Percentiles rank a stretch among this genome's conserved stretches.
These are phyloP conservation scores for Cygnus atratus DNA, from an alignment of 2,113 vertebrate genomes.

Conservation along the genomic window DNA sequence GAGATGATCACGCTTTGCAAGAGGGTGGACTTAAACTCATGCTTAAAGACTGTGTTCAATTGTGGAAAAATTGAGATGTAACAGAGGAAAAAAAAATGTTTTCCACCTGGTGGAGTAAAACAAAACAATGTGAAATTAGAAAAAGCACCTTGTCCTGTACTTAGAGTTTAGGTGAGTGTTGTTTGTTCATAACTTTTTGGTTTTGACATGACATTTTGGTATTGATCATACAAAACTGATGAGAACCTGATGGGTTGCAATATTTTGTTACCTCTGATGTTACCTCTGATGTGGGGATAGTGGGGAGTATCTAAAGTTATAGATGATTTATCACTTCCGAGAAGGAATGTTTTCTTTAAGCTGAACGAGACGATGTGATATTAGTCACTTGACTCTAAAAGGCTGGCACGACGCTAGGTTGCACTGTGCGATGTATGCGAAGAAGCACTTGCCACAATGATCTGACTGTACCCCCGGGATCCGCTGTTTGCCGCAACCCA, in stretches of 20 bases:
- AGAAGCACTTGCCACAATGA: slow-evolving; percentile 58
- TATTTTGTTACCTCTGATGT: slow-evolving; percentile 17
- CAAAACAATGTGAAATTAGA: slow-evolving; percentile 49
- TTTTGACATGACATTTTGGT: slow-evolving; percentile 39
- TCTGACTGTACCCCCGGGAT: slow-evolving; percentile 26
- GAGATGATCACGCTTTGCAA: slow-evolving; percentile 5
- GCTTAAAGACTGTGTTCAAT: slow-evolving; percentile 24
- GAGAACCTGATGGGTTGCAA: slow-evolving; percentile 51
- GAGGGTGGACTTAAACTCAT: slow-evolving; percentile 33
- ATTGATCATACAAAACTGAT: slow-evolving; percentile 39
- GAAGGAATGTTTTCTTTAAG: slow-evolving; percentile 64
- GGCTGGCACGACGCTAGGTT: slow-evolving; percentile 30
- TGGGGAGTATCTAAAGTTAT: slow-evolving; percentile 11
- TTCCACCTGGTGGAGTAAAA: slow-evolving; percentile 45
- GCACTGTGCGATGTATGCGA: slow-evolving; percentile 44
- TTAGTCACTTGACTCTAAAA: slow-evolving; percentile 59
- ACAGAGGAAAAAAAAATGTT: not conserved
- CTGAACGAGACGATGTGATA: slow-evolving; percentile 40
- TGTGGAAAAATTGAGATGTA: slow-evolving; percentile 6
- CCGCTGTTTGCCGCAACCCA: slow-evolving; percentile 36
- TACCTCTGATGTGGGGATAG: slow-evolving; percentile 12
- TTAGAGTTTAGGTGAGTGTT: slow-evolving; percentile 65
- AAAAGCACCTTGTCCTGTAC: slow-evolving; percentile 60
- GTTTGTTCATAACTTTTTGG: slow-evolving; percentile 23
- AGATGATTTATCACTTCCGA: slow-evolving; percentile 53